Conservation (phyloP, 2,888 invertebrate genomes). For the Argynnis bischoffii region DNA sequence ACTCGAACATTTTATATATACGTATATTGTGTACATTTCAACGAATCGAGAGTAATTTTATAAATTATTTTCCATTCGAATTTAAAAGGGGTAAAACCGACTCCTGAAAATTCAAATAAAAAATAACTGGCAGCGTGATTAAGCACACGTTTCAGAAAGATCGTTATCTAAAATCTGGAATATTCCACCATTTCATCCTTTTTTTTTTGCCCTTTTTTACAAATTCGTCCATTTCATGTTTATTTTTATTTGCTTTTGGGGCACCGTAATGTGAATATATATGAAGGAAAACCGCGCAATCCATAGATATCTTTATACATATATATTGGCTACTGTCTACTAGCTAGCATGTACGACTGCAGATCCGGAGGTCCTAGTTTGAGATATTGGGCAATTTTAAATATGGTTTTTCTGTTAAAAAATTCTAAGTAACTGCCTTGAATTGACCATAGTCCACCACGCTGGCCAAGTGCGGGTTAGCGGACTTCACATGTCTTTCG, state of each 20-base stretch:
- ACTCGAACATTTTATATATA: not conserved
- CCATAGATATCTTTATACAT: not conserved
- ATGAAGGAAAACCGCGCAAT: slow-evolving; percentile 17
- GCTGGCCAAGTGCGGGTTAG: no score
- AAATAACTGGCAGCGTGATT: slow-evolving; percentile 37
- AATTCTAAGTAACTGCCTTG: no score
- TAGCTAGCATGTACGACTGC: no score
- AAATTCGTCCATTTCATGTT: slow-evolving; percentile 28
- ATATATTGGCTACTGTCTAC: not conserved
- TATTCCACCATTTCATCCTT: slow-evolving; percentile 36
- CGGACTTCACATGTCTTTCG: no score
- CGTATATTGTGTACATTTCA: not conserved
- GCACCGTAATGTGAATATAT: slow-evolving; percentile 25
- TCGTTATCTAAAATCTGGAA: slow-evolving; percentile 43
- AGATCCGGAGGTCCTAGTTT: no score
- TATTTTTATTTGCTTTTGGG: slow-evolving; percentile 39
- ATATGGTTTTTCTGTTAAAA: no score
- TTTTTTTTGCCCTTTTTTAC: slow-evolving; percentile 37
- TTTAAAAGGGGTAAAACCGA: slow-evolving; percentile 18
- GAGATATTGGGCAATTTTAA: no score
- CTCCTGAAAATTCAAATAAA: slow-evolving; percentile 17
- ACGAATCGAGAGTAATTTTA: slow-evolving; percentile 6
- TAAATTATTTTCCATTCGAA: slow-evolving; percentile 19
- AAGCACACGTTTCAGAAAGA: slow-evolving; percentile 43
- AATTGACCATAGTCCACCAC: no score